Percentiles rank a stretch among this genome's conserved stretches.
Conservation (phyloP, 1,140 invertebrate genomes). For the Tetramorium parvispinum region DNA sequence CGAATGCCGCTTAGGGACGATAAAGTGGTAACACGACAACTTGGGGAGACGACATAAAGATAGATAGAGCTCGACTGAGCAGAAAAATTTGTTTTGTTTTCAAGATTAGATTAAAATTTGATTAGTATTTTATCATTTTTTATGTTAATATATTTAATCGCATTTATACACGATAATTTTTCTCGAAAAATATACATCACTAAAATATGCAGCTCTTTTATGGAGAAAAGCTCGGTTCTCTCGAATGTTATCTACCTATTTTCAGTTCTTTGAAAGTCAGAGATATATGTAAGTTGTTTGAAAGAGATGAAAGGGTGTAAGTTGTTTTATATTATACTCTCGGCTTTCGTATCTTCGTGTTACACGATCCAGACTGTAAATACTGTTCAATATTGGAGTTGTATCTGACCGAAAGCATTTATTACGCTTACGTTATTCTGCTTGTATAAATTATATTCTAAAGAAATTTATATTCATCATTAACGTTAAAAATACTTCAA, state of each 20-base stretch:
- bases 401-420: slow-evolving; percentile 13
- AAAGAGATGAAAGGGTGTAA: slow-evolving; percentile 6
- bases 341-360: slow-evolving; percentile 14
- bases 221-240: neutral
- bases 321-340: slow-evolving; percentile 19
- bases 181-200: neutral
- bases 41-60: neutral
- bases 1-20: neutral
- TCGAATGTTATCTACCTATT: neutral
- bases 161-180: neutral
- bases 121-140: neutral
- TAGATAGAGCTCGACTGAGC: neutral
- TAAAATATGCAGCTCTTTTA: neutral
- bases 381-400: neutral
- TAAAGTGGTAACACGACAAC: neutral
- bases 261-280: neutral
- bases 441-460: slow-evolving; percentile 9
- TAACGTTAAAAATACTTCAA: neutral
- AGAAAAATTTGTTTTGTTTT: neutral
- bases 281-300: neutral
- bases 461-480: neutral
- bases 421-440: neutral
- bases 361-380: slow-evolving; percentile 12
- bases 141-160: neutral
- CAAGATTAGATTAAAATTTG: neutral